These are phyloP conservation scores for Chaenocephalus aceratus DNA, from an alignment of 2,113 vertebrate genomes.

Conservation along the genomic window DNA sequence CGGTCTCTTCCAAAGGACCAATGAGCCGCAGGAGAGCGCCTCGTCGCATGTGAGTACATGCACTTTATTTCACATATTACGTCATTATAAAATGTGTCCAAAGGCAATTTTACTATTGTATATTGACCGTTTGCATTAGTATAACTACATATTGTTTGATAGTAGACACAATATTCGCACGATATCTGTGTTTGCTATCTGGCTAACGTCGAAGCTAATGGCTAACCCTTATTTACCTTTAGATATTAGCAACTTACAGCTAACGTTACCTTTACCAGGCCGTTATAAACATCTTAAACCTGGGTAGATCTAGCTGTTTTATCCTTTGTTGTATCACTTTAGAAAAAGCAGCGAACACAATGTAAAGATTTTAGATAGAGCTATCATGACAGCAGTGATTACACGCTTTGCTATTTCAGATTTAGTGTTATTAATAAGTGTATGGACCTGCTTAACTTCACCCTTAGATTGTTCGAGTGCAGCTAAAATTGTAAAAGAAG, in stretches of 20 bases:
- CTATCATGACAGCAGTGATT: not conserved
- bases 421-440: not conserved
- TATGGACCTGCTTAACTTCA: not conserved
- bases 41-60: conserved; percentile 62
- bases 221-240: too few relatives aligned
- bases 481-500: not conserved
- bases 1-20: rapidly evolving
- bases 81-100: rapidly evolving
- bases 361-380: not conserved
- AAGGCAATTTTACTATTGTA: not conserved
- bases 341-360: not conserved
- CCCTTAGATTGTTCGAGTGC: not conserved
- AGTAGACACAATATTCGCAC: rapidly evolving
- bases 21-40: conserved; percentile 59
- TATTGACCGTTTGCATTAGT: rapidly evolving
- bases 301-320: not conserved
- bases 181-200: not conserved
- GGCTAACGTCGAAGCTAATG: not conserved
- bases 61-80: not conserved
- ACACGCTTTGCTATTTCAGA: not conserved
- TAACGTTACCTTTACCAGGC: not conserved
- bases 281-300: not conserved
- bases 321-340: too few relatives aligned
- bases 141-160: not conserved
- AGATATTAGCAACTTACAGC: not conserved